Base-by-base conservation (phyloP, 1,140 invertebrate species). In the Apis cerana region DNA sequence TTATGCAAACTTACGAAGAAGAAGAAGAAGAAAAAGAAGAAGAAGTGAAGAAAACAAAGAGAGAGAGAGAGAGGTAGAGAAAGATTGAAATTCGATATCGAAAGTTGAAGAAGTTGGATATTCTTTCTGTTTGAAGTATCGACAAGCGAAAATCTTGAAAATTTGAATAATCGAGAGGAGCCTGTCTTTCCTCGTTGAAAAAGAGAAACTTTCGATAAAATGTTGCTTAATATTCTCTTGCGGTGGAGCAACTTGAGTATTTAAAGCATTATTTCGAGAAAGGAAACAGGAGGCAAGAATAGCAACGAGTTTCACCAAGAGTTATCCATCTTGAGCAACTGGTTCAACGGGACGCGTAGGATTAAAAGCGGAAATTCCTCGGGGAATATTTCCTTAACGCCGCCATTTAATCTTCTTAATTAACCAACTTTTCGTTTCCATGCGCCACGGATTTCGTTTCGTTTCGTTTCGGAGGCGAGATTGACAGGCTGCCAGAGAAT, bases 321-420 rank as follows among this genome's bases (percentile, higher is more conserved):
- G 27, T 8, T 9, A 43, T 64, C 59, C 17, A 21, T 17, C 19
- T n/a, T 4, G 23, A 61, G 13, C 13, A 27, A 11, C 56, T 67
- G 27, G 23, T 75, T 52, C 12, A 21, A 33, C 19, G 17, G 43
- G 17, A 33, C 33, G 48, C n/a, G 23, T 43, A 43, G 33, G 19
- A 77, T 21, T 48, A 19, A 58, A 48, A 48, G 27, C 27, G 2
- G 15, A 68, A 48, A 68, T 54, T 27, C 33, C 33, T 13, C n/a
- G 1, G 23, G 33, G 27, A 56, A 74, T 56, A 43, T 59, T 76
- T 61, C 64, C 48, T 17, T 52, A 59, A 68, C 19, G 12, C 19
- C 17, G 10, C 48, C 13, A 52, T 76, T 82, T 82, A 76, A 76
- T 82, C 64, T 54, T 52, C 54, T 76, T 76, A 76, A 82, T 68